Base-by-base conservation (phyloP, 2,113 vertebrate species). In the Hymenochirus boettgeri region DNA sequence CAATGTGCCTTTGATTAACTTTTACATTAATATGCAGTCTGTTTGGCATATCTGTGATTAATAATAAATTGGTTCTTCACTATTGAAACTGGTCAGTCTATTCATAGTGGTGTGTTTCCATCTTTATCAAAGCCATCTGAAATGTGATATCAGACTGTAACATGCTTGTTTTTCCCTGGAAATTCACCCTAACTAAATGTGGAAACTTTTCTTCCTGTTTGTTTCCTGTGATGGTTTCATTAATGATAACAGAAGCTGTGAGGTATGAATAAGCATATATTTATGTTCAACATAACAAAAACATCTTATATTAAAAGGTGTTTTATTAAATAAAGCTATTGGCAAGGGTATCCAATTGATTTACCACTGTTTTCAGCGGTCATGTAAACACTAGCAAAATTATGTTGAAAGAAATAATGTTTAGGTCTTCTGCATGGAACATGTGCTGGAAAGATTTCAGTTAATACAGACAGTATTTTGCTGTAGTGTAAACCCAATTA, bases 1-100 rank as follows among this genome's bases (percentile, higher is more conserved):
- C 27, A 63, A 63, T 63, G 61, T 63, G 61, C 61, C 61, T 63
- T 57, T 62, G 60, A 37, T 51, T n/a, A 42, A n/a, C 17, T 42
- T 63, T 63, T 54, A 27, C 24, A 63, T 15, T 51, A 54, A 29
- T 29, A 63, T 54, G n/a, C 50, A 63, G 50, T 19, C 47, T 23
- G 39, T 63, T 63, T 54, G 61, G 54, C 54, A 63, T 51, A 33
- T 45, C 23, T 54, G 21, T 45, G 35, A 23, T 39, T 54, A 18
- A 23, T 21, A 62, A 42, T 42, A 42, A 42, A 42, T 6, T 42
- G 39, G 13, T 42, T 42, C n/a, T 42, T 42, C 39, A 42, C 39
- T 42, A 42, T 15, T 39, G 7, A 39, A 39, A 11, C 7, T 12
- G 3, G 35, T 39, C 35, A 11, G 35, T 13, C 35, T 13, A 13